phyloP scores from a whole-genome alignment of 2,888 invertebrate species.

The Aromia moschata region DNA sequence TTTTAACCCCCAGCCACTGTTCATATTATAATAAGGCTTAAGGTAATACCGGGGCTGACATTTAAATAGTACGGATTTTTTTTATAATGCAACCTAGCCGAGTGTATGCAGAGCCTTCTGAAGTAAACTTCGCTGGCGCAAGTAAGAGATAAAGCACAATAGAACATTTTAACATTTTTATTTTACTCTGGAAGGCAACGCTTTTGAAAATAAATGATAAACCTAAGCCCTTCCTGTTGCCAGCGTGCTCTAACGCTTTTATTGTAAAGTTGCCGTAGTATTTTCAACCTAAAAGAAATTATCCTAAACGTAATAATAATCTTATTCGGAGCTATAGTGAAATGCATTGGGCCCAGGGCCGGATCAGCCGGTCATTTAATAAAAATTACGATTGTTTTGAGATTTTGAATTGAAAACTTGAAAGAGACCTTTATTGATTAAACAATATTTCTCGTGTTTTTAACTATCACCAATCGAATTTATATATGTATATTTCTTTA shows the following conservation, averaged over 20 bases:
- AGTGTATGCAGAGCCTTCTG: neutral
- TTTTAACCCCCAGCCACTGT: neutral
- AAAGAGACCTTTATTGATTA: too few species aligned
- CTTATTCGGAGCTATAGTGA: too few species aligned
- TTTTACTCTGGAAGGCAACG: neutral
- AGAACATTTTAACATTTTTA: slow-evolving; percentile 13
- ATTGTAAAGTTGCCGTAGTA: neutral
- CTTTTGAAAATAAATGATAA: slow-evolving; percentile 8
- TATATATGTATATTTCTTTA: too few species aligned
- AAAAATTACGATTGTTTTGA: too few species aligned
- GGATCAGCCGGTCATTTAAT: too few species aligned
- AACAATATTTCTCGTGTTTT: too few species aligned
- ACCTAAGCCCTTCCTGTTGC: slow-evolving; percentile 4
- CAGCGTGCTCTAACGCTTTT: neutral
- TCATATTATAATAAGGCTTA: slow-evolving; percentile 1
- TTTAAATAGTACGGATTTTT: neutral
- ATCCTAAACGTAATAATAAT: neutral
- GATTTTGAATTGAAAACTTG: too few species aligned
- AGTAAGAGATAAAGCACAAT: slow-evolving; percentile 14
- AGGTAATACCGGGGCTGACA: neutral
- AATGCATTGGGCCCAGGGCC: too few species aligned
- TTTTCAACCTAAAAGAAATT: neutral
- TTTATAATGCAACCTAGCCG: neutral
- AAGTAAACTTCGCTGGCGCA: slow-evolving; percentile 14
- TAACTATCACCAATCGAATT: too few species aligned